Percentiles rank a stretch among this genome's conserved stretches.
These are phyloP conservation scores for Macropis europaea DNA, from an alignment of 2,888 invertebrate species.

Conservation along the genomic window DNA sequence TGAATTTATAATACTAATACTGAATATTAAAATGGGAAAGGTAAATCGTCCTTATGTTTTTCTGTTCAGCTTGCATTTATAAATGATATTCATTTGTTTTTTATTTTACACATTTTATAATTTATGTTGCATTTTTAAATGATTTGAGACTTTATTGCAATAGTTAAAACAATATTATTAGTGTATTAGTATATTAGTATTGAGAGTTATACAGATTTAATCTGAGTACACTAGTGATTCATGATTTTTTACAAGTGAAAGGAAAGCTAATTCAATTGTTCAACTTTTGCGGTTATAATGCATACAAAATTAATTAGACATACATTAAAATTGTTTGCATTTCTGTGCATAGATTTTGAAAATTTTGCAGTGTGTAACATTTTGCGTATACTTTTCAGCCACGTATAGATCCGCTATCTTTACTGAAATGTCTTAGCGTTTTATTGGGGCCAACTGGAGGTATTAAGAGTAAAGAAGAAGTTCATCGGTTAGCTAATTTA, in stretches of 20 bases:
- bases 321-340: neutral
- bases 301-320: no score
- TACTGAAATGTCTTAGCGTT: constrained; percentile 93
- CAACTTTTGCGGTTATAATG: no score
- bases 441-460: constrained; percentile 92
- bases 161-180: no score
- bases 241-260: no score
- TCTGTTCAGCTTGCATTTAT: neutral
- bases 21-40: constrained; percentile 27
- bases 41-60: constrained; percentile 31
- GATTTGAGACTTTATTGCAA: neutral
- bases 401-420: constrained; percentile 93
- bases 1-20: constrained; percentile 6
- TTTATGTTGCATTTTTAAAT: neutral
- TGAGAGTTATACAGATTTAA: no score
- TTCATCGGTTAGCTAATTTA: constrained; percentile 93
- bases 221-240: no score
- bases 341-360: neutral
- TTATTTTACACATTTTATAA: neutral
- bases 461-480: constrained; percentile 93
- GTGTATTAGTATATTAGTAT: no score
- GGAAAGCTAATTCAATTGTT: no score
- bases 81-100: neutral
- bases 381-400: constrained; percentile 83
- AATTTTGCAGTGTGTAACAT: constrained; percentile 10